Base-by-base conservation (phyloP, 1,140 invertebrate species). In the Laodelphax striatellus region DNA sequence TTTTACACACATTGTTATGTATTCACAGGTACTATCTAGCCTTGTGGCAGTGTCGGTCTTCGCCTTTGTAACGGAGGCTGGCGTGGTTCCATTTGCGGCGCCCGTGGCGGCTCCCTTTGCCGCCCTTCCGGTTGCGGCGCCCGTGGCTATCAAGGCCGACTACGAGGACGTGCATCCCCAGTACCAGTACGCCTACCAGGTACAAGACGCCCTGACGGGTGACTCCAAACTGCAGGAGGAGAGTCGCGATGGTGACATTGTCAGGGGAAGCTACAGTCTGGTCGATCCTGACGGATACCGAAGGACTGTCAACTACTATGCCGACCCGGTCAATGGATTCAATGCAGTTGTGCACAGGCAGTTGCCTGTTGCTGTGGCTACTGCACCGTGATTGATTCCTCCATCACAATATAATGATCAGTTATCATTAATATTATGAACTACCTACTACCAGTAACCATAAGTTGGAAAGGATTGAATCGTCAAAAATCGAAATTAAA, bases 151-250 rank as follows among this genome's bases (percentile, higher is more conserved):
- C 24, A 60, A 60, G 52, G 59, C 53, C 22, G 59, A 60, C 22
- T 50, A 60, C 34, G 34, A 53, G 19, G 59, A 60, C 38, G 52
- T 54, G 34, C 56, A 62, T 42, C 59, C 77, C 5, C 75, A 77
- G 57, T 80, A 80, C 66, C 70, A 72, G 46, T 80, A 77, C 68
- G 66, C 72, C 16, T 80, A 80, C 63, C 72, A 71, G 16, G 78
- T 81, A 28, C 72, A 74, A 38, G 79, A 80, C 62, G 70, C 72
- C 13, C 71, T 79, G 66, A 80, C 79, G 34, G 77, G 78, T 10
- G 79, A 81, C 67, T 71, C 77, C 59, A 80, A 81, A 66, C 73
- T 72, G 61, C 79, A 80, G 62, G 67, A 75, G 43, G 79, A 80
- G 68, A 70, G 72, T n/a, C 68, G 77, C 10, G 71, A 78, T 60